Evolutionary conservation across 2,113 vertebrate genomes (phyloP), one percentile per base, ranked within the genome.

Genomic region (Erinaceus europaeus): DNA sequence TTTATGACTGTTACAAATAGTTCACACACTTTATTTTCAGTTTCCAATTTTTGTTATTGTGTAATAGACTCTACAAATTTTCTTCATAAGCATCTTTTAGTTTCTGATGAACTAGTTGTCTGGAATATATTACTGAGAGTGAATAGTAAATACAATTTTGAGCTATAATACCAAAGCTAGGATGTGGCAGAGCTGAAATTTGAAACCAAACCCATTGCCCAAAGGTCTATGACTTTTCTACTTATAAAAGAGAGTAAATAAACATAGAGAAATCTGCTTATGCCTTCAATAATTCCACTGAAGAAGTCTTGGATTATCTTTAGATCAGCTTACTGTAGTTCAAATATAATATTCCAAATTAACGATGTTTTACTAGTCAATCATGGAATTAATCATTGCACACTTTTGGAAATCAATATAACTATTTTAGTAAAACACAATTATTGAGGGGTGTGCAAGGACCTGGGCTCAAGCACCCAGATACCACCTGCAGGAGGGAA

Each of bases 221-320:
- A 69, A 62, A 87, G 89, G 34, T 12, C 18, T 20, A 34, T 38
- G 18, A 18, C 75, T 14, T 87, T 89, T 84, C 61, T 62, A 88
- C 48, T 50, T 77, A 68, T 9, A 46, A 92, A 94, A 53, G 20
- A 25, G 27, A 42, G 11, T 82, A 72, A 88, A 81, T 85, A 25
- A 90, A 84, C 34, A 81, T 2, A 15, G 57, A 57, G 90, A 48
- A 62, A 73, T 61, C 5, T 64, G 6, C 52, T 79, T 7, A 50
- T 61, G 3, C 27, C 10, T 7, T 7, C 69, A 88, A 69, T 74
- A 82, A 46, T 46, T 20, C 20, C 53, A 57, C 53, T 68, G 68
- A 52, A 82, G 13, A 17, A 82, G 50, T 18, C 12, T 79, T 84
- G 36, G 13, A 44, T 57, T 75, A 71, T 34, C 9, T 20, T 29